Base-by-base conservation (phyloP, 1,140 invertebrate species). In the Calosoma granatense region DNA sequence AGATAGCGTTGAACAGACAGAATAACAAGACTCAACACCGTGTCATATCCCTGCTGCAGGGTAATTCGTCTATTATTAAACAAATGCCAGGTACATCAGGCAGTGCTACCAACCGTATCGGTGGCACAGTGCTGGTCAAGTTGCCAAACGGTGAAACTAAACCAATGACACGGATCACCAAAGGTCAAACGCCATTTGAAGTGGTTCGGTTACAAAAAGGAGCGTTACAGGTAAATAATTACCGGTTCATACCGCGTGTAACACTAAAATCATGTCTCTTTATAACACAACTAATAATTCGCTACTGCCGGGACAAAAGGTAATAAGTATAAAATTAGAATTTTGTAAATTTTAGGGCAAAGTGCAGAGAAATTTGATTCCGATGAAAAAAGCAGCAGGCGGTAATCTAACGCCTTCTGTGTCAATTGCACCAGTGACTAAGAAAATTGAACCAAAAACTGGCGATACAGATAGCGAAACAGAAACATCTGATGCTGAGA, bases 11-110 rank as follows among this genome's bases (percentile, higher is more conserved):
- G 23, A 85, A 84, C 66, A 70, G 79, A 57, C 83, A 85, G 68
- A 84, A 76, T 60, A 73, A 78, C 59, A 85, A 83, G 71, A 78
- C 81, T 21, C 81, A 85, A 64, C 78, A 80, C 57, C 75, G 80
- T 58, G 84, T 86, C 22, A 75, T 87, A 58, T 85, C 83, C 36
- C 68, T 87, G 21, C 70, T 88, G 22, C 82, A 85, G 72, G 83
- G 83, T 22, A 83, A 82, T 57, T 77, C 75, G 55, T 80, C 74
- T 60, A 67, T 78, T 54, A 67, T 79, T 53, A 76, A 77, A 60
- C 77, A 76, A 63, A 54, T 43, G 60, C 66, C 70, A 43, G 65
- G 68, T 63, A 60, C 43, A 41, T 62, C 20, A 51, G 30, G 53
- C 19, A 23, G 41, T 47, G 66, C 67, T 47, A 57, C 62, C 60